phyloP scores from a whole-genome alignment of 92 coral and sea anemone species.

The Nematostella vectensis region DNA sequence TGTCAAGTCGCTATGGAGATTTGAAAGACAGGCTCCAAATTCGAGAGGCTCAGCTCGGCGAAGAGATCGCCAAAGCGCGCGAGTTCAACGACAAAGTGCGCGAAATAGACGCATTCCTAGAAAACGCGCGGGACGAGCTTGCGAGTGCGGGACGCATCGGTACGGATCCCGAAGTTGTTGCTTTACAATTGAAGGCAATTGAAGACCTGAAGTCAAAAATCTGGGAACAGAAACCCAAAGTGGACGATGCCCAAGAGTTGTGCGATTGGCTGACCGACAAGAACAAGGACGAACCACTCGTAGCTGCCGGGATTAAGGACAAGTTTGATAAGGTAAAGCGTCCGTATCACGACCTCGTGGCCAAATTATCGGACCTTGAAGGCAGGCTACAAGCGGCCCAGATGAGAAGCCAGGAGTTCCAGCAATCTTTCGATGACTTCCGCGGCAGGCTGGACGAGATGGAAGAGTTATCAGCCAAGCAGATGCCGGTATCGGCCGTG shows the following conservation, averaged over 20 bases:
- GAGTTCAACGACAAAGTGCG: slow-evolving; percentile 74
- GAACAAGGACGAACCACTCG: slow-evolving; percentile 82
- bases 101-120: slow-evolving; percentile 71
- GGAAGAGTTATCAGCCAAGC: slow-evolving; percentile 52
- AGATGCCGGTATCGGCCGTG: slow-evolving; percentile 86
- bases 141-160: slow-evolving; percentile 60
- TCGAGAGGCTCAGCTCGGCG: slow-evolving; percentile 65
- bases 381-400: slow-evolving; percentile 84
- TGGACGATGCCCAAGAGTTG: slow-evolving; percentile 66
- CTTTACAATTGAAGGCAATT: slow-evolving; percentile 62
- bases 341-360: slow-evolving; percentile 66
- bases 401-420: slow-evolving; percentile 90
- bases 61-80: slow-evolving; percentile 59
- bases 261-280: slow-evolving; percentile 71
- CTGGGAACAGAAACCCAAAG: slow-evolving; percentile 69
- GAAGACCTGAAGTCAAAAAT: slow-evolving; percentile 70
- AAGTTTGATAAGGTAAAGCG: slow-evolving; percentile 77
- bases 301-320: slow-evolving; percentile 76
- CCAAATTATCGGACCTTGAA: slow-evolving; percentile 61
- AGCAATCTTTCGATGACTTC: slow-evolving; percentile 66
- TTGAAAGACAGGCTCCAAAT: slow-evolving; percentile 69
- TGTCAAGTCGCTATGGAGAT: slow-evolving; percentile 68
- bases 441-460: slow-evolving; percentile 66
- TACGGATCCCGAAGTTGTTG: slow-evolving; percentile 68
- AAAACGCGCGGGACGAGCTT: slow-evolving; percentile 48